Percentiles rank a stretch among this genome's conserved stretches.
phyloP scores from a whole-genome alignment of 2,113 vertebrate genomes.

The Oncorhynchus masou region DNA sequence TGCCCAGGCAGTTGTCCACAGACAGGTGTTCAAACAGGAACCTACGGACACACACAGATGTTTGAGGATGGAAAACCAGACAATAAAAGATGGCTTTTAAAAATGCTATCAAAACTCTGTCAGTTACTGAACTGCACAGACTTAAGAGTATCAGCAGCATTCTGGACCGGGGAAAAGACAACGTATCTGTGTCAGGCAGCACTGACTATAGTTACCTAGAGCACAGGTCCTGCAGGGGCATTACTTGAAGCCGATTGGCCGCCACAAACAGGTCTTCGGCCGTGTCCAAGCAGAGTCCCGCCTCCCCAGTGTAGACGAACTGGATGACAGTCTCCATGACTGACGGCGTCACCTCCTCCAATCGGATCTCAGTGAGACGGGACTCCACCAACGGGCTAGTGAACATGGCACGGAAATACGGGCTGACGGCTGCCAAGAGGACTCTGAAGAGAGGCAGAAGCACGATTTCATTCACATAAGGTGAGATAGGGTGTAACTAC shows the following conservation, averaged over 20 bases:
- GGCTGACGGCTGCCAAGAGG: slow-evolving; percentile 78
- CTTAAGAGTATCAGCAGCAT: too few relatives aligned
- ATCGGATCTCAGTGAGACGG: slow-evolving; percentile 76
- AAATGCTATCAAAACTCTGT: too few relatives aligned
- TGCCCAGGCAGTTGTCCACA: slow-evolving; percentile 79
- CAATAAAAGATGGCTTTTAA: too few relatives aligned
- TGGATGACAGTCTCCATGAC: slow-evolving; percentile 79
- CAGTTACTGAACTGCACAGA: not conserved
- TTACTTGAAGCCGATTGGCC: slow-evolving; percentile 79
- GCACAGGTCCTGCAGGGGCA: slow-evolving; percentile 79
- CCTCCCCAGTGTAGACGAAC: slow-evolving; percentile 79
- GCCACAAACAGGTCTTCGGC: slow-evolving; percentile 82
- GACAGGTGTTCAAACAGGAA: slow-evolving; percentile 80
- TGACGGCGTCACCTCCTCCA: slow-evolving; percentile 77
- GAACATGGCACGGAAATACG: slow-evolving; percentile 83
- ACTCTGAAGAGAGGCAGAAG: slow-evolving; percentile 58
- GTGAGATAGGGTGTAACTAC: not conserved
- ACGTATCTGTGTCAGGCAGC: too few relatives aligned
- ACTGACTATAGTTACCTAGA: slow-evolving; percentile 68
- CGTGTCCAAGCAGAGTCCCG: slow-evolving; percentile 74
- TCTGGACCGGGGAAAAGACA: too few relatives aligned
- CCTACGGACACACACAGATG: slow-evolving; percentile 45
- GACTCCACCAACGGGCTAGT: slow-evolving; percentile 81
- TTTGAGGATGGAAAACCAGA: not conserved
- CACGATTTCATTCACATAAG: too few relatives aligned